Conservation (phyloP, 1,140 invertebrate species). For the Gryon sp. region DNA sequence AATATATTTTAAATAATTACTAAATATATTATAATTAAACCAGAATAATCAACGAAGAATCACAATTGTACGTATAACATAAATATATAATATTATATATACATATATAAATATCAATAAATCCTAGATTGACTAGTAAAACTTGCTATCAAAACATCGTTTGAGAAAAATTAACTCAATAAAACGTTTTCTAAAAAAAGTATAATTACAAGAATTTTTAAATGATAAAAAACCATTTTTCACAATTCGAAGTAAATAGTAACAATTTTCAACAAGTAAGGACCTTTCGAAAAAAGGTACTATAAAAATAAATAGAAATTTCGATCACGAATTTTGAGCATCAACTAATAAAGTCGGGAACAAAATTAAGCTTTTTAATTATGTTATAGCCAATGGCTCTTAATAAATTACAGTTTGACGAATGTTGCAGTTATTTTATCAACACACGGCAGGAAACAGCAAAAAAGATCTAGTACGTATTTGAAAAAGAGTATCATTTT, state of each 20-base stretch:
- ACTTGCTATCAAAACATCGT: background rate
- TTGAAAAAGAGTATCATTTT: too few species aligned
- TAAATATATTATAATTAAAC: too few species aligned
- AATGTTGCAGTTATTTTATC: constrained; percentile 18
- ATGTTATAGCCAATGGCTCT: constrained; percentile 11
- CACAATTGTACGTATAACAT: constrained; percentile 24
- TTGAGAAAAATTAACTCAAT: background rate
- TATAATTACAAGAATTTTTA: constrained; percentile 15
- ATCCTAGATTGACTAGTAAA: constrained; percentile 38
- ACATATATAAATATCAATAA: constrained; percentile 30
- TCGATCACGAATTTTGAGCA: constrained; percentile 29
- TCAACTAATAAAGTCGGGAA: constrained; percentile 19
- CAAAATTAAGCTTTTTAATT: constrained; percentile 11
- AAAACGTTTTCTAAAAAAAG: constrained; percentile 5
- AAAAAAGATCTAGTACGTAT: too few species aligned
- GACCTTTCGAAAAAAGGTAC: constrained; percentile 51
- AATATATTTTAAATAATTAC: too few species aligned
- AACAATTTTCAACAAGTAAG: constrained; percentile 28
- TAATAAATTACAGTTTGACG: constrained; percentile 21
- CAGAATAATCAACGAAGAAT: constrained; percentile 34
- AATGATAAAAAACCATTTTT: constrained; percentile 34
- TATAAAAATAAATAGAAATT: constrained; percentile 23
- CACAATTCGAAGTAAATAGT: background rate
- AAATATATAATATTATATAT: constrained; percentile 22
- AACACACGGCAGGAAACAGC: constrained; percentile 16